Percentiles rank a stretch among this genome's conserved stretches.
Evolutionary conservation across 2,797 vertebrate genomes (phyloP).

Genomic region (Coccyzus lansbergi): DNA sequence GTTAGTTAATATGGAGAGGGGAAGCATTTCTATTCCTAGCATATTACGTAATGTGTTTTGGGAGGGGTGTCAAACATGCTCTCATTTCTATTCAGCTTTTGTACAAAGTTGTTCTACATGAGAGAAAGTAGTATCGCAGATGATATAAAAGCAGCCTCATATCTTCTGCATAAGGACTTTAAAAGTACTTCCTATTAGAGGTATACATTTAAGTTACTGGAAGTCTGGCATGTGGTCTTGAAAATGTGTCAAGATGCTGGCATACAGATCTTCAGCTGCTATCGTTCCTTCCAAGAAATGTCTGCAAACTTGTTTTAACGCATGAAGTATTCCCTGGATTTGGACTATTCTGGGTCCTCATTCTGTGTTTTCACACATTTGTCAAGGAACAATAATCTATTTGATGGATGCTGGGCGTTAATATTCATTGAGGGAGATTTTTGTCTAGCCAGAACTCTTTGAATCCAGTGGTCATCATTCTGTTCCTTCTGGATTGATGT

Average conservation of each 20-base stretch:
- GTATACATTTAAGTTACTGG: not conserved
- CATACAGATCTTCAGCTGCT: not conserved
- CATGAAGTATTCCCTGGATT: not conserved
- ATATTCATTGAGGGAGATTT: not conserved
- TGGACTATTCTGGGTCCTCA: not conserved
- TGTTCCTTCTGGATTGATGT: constrained; percentile 37
- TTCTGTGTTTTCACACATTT: not conserved
- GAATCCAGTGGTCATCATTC: not conserved
- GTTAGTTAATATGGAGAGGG: not conserved
- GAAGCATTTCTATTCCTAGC: not conserved
- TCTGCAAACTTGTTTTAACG: not conserved
- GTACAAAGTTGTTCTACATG: not conserved
- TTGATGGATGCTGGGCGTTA: constrained; percentile 12
- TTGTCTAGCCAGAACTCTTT: constrained; percentile 20
- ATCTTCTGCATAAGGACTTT: not conserved
- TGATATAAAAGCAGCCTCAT: not conserved
- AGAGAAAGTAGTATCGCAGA: not conserved
- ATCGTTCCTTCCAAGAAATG: not conserved
- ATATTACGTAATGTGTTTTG: not conserved
- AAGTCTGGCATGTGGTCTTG: not conserved
- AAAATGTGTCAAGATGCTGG: not conserved
- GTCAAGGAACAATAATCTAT: not conserved
- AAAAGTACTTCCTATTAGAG: not conserved
- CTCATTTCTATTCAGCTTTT: not conserved
- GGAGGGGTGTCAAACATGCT: not conserved